phyloP scores from a whole-genome alignment of 1,140 invertebrate genomes.

The Eumeta japonica region DNA sequence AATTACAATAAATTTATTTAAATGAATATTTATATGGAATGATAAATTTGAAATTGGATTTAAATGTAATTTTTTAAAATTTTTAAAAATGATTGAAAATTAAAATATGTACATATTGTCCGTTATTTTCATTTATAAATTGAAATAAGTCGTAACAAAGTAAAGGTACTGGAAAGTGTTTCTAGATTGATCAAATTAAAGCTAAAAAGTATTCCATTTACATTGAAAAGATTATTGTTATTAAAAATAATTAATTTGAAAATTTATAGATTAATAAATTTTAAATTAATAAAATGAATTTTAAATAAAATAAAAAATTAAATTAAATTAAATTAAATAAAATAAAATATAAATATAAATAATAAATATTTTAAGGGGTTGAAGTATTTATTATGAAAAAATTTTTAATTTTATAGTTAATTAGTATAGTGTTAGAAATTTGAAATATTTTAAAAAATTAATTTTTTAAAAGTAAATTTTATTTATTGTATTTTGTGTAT shows the following conservation, averaged over 20 bases:
- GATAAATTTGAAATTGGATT: constrained; percentile 28
- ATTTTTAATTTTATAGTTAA: constrained; percentile 45
- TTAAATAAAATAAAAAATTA: constrained; percentile 10
- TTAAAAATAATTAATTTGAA: constrained; percentile 48
- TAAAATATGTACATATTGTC: constrained; percentile 64
- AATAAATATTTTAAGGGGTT: constrained; percentile 29
- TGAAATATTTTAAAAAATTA: constrained; percentile 50
- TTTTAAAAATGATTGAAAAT: constrained; percentile 30
- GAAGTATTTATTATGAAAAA: constrained; percentile 50
- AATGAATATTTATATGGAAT: constrained; percentile 23
- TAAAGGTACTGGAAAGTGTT: constrained; percentile 68
- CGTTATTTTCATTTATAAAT: constrained; percentile 63
- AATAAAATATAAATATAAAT: too few relatives aligned
- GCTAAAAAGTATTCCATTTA: constrained; percentile 61
- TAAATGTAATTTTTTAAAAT: constrained; percentile 35
- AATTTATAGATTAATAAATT: constrained; percentile 37
- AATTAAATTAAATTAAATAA: too few relatives aligned
- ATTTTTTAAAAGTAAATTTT: constrained; percentile 50
- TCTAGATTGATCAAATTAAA: constrained; percentile 59
- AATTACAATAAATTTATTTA: constrained; percentile 35
- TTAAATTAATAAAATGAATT: constrained; percentile 31
- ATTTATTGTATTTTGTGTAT: constrained; percentile 67
- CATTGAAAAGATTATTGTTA: constrained; percentile 55
- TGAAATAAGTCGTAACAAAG: constrained; percentile 73
- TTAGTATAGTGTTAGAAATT: too few relatives aligned